Evolutionary conservation across 2,888 invertebrate species (phyloP).

Genomic region (Automeris io): DNA sequence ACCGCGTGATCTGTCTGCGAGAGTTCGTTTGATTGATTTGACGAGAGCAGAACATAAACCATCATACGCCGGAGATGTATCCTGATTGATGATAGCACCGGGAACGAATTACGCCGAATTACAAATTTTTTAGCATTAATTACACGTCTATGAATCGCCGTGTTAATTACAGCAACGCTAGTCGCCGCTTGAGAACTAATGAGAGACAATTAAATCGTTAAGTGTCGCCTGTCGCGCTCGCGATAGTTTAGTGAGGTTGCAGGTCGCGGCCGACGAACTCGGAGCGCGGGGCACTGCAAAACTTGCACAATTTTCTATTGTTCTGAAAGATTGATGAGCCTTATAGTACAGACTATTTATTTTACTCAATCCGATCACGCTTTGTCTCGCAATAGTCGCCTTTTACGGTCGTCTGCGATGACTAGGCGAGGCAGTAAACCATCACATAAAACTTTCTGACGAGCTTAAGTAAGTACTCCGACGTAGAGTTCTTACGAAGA

Average conservation of each 20-base stretch:
- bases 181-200: conserved; percentile 62
- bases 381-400: conserved; percentile 64
- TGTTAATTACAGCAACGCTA: conserved; percentile 56
- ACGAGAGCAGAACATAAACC: conserved; percentile 45
- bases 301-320: conserved; percentile 65
- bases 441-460: conserved; percentile 50
- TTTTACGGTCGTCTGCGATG: conserved; percentile 55
- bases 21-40: conserved; percentile 61
- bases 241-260: conserved; percentile 66
- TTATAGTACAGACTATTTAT: conserved; percentile 64
- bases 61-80: conserved; percentile 27
- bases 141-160: conserved; percentile 55
- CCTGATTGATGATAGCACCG: conserved; percentile 49
- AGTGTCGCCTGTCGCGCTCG: conserved; percentile 61
- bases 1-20: conserved; percentile 41
- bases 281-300: conserved; percentile 33
- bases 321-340: conserved; percentile 67
- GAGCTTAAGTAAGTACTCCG: conserved; percentile 29
- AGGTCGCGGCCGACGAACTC: conserved; percentile 64
- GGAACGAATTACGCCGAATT: conserved; percentile 22
- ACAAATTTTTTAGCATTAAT: conserved; percentile 36
- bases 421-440: conserved; percentile 49
- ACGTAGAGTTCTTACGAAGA: conserved; percentile 17
- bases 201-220: conserved; percentile 71
- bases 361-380: conserved; percentile 70